Evolutionary conservation across 2,888 invertebrate genomes (phyloP), one percentile per base, ranked within the genome.

Genomic region (Buathra laborator): DNA sequence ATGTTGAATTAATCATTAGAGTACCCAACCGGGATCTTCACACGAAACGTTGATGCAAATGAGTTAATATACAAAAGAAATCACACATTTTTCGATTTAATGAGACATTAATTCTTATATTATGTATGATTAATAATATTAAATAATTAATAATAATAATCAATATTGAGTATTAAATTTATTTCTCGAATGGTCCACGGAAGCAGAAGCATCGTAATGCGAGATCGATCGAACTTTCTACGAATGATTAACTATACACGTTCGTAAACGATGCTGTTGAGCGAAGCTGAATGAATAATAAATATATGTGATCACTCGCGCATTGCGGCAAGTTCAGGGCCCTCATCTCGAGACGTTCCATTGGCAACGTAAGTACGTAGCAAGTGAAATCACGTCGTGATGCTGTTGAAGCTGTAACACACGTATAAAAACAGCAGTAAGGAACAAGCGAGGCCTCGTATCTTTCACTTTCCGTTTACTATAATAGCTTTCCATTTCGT

Each of bases 381-480:
- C 66, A 56, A 83, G 83, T 81, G 81, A 84, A 84, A 84, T 72
- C 81, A 66, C 46, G 70, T 59, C 66, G 16, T 37, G 64, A 19
- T 64, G 71, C 48, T 6, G 29, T 44, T 10, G 51, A 32, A 44
- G 77, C 72, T 66, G 66, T 48, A 78, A 29, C 66, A 43, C 29
- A 62, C 29, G 12, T 24, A 43, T 46, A 32, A 19, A 37, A 37
- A 44, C 44, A 14, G 43, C 12, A 5, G 32, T 16, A 37, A 44
- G 37, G 51, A 77, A 44, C 56, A 9, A 46, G 59, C 24, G 24
- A 24, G 24, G 24, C 82, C 37, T 87, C 84, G 86, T 86, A 87
- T 89, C 90, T 90, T 90, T 90, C 90, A 90, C 90, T 90, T 89
- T 90, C 87, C 85, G 86, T 86, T 87, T 81, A 86, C 70, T 51